Base-by-base conservation (phyloP, 1,140 invertebrate genomes). In the Piezodorus guildinii region DNA sequence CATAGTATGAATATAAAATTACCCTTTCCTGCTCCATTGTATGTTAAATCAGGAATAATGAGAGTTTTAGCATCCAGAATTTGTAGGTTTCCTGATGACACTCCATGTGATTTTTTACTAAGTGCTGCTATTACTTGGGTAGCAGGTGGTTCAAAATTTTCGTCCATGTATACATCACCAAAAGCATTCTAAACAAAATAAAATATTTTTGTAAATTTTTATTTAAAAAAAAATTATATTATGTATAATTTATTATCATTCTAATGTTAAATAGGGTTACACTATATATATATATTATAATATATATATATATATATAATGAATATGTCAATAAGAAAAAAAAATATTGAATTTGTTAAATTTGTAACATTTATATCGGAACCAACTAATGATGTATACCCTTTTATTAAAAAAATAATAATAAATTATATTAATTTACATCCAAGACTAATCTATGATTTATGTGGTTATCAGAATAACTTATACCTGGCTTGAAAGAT, bases 111-210 rank as follows among this genome's bases (percentile, higher is more conserved):
- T 67, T 81, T 79, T 63, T 81, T 81, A 0, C 82, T 82, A 0
- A 96, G 74, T 63, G 87, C 84, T 0, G 83, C 82, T 4, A 90
- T 81, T 54, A 77, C 79, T 68, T 90, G 86, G 1, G 84, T 78
- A 16, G 81, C 76, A 0, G 92, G 92, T n/a, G 91, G 85, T 70
- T 92, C 87, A 73, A 95, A 94, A 62, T 90, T 90, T 69, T 95
- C 91, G 0, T 90, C 90, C 68, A 95, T 86, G 70, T 88, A 91
- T 30, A 95, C 84, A 75, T 95, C 92, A 0, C 88, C 92, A 74
- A 91, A 94, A 21, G 90, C 85, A 72, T 89, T 91, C 81, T 85
- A 10, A 66, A 67, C 61, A 62, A 67, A 68, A 62, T 34, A 44
- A 49, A 39, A 39, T 39, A 12, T 10, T 39, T n/a, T 39, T 1